phyloP scores from a whole-genome alignment of 1,140 invertebrate genomes.

The Calycopis cecrops region DNA sequence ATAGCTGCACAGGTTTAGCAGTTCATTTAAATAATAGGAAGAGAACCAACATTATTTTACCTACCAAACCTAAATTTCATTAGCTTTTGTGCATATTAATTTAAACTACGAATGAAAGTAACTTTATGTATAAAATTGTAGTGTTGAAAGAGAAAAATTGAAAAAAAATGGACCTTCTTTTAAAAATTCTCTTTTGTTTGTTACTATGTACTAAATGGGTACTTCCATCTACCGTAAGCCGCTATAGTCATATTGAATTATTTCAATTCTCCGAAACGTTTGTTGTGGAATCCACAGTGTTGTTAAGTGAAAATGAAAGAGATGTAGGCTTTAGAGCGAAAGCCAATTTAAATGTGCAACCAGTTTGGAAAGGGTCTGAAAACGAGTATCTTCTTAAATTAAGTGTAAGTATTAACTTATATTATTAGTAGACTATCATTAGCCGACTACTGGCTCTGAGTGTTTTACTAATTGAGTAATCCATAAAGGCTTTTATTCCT shows the following conservation, averaged over 20 bases:
- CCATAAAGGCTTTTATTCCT: too few species aligned
- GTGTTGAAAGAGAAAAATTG: background rate
- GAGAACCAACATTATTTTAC: too few species aligned
- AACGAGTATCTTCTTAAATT: constrained; percentile 2
- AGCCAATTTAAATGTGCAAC: background rate
- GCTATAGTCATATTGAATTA: constrained; percentile 1
- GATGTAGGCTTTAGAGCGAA: background rate
- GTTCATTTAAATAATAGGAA: too few species aligned
- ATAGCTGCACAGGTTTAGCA: too few species aligned
- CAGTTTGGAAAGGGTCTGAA: background rate
- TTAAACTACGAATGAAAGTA: background rate
- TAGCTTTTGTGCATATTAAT: too few species aligned
- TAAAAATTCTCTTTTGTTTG: too few species aligned
- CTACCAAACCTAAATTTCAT: too few species aligned
- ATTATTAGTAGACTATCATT: too few species aligned
- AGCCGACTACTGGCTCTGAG: background rate
- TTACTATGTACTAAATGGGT: too few species aligned
- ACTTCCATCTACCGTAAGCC: background rate
- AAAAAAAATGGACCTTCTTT: too few species aligned
- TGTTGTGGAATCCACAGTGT: constrained; percentile 4
- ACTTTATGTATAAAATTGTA: background rate
- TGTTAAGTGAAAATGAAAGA: background rate
- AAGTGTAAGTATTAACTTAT: background rate
- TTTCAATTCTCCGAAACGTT: background rate
- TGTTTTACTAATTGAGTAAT: too few species aligned